Evolutionary conservation across 2,113 vertebrate species (phyloP).

Genomic region (Dolichallabes microphthalmus): DNA sequence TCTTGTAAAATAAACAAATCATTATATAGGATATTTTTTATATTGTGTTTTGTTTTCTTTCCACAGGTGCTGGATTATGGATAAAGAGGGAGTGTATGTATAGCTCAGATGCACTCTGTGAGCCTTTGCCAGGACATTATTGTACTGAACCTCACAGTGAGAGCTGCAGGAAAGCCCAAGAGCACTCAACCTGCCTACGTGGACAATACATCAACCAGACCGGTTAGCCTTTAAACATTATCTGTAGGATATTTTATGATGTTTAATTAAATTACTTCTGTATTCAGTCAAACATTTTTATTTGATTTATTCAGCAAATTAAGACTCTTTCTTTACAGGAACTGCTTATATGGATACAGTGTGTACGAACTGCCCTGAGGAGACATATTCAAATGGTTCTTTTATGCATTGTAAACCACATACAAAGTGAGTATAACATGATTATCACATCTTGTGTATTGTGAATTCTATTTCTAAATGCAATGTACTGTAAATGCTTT

Average conservation of each 20-base stretch:
- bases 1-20: no score
- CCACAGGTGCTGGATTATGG: constrained; percentile 26
- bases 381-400: constrained; percentile 50
- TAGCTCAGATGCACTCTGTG: constrained; percentile 27
- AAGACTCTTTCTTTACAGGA: constrained; percentile 29
- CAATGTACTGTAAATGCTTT: neutral
- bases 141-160: neutral
- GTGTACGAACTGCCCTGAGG: constrained; percentile 32
- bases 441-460: neutral
- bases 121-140: constrained; percentile 13
- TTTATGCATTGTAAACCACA: constrained; percentile 38
- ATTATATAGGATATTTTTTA: neutral
- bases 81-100: neutral
- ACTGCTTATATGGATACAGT: constrained; percentile 40
- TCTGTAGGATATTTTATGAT: neutral
- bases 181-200: constrained; percentile 28
- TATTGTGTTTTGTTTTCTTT: constrained; percentile 7
- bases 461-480: neutral
- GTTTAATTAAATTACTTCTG: neutral
- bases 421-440: constrained; percentile 38
- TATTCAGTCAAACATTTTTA: neutral
- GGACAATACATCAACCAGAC: constrained; percentile 40
- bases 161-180: constrained; percentile 10
- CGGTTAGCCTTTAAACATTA: neutral
- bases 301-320: neutral